Base-by-base conservation (phyloP, 1,140 invertebrate genomes). In the Leptinotarsa defecta region DNA sequence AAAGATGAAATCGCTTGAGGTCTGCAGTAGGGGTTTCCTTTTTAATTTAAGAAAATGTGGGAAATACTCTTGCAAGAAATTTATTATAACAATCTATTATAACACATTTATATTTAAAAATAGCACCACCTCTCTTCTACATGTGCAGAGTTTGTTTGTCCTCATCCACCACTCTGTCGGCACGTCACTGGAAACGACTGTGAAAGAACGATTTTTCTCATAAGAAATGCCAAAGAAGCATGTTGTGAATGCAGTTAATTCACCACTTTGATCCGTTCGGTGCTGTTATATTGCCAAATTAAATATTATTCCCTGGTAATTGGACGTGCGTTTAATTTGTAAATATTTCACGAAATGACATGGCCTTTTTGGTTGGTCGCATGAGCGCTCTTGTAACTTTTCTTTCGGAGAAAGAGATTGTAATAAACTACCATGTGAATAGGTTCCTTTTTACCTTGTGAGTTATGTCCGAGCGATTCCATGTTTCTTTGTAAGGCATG, bases 241-340 rank as follows among this genome's bases (percentile, higher is more conserved):
- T 57, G 52, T 57, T 57, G 0, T 57, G 52, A 57, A 57, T n/a
- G 52, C 52, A 17, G 15, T 57, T 57, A 57, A 57, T 57, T 57
- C n/a, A 57, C 52, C 52, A 57, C 52, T 11, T 43, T 43, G 52
- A 57, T 57, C 17, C 15, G 52, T 17, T 57, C 52, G 52, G 52
- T 57, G 52, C 52, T 5, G 17, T 57, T 57, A 57, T 19, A 57
- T 19, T 57, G 52, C 52, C 52, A 57, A 57, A 57, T 57, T 57
- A 57, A 57, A 57, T 57, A 57, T 57, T 57, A 19, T 57, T n/a
- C 52, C n/a, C 15, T 19, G 52, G 52, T 57, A 57, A 57, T 57
- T 57, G 52, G 52, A 57, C 52, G 52, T 57, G 52, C 52, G 52
- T 57, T 57, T 57, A 57, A 57, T 57, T 57, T 57, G 52, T 57